Conservation (phyloP, 2,113 vertebrate genomes). For the Psophia crepitans region DNA sequence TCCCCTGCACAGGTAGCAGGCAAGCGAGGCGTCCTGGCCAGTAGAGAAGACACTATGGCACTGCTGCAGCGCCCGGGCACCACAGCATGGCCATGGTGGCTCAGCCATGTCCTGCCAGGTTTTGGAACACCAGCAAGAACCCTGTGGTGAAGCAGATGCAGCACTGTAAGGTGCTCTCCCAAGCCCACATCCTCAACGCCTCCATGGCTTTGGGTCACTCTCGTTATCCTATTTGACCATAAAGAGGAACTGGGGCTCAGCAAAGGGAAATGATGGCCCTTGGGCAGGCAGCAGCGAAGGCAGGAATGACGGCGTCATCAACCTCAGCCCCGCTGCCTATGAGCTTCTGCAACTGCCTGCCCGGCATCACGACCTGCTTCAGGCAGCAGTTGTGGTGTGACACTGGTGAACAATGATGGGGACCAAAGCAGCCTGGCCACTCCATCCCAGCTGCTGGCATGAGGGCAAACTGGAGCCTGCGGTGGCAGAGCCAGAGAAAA, state of each 20-base stretch:
- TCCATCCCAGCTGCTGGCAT: neutral
- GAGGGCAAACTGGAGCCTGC: neutral
- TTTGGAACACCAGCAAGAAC: neutral
- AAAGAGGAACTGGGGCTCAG: neutral
- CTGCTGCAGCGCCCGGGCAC: neutral
- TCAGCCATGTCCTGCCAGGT: neutral
- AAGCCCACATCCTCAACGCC: neutral
- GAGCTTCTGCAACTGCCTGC: neutral
- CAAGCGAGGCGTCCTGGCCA: rapidly evolving
- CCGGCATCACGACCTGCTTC: neutral
- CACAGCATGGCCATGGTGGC: rapidly evolving
- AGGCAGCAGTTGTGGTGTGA: rapidly evolving
- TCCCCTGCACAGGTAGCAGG: neutral
- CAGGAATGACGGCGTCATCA: neutral
- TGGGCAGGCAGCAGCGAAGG: neutral
- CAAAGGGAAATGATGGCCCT: rapidly evolving
- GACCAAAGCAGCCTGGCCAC: neutral
- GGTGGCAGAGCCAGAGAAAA: neutral
- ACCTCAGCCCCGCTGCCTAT: rapidly evolving
- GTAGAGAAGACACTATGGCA: neutral
- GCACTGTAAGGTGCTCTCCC: neutral
- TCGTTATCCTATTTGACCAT: neutral
- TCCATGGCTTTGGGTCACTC: neutral
- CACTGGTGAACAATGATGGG: neutral
- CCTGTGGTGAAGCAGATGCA: neutral